These are phyloP conservation scores for Aphidius gifuensis DNA, from an alignment of 1,140 invertebrate species.

Conservation along the genomic window DNA sequence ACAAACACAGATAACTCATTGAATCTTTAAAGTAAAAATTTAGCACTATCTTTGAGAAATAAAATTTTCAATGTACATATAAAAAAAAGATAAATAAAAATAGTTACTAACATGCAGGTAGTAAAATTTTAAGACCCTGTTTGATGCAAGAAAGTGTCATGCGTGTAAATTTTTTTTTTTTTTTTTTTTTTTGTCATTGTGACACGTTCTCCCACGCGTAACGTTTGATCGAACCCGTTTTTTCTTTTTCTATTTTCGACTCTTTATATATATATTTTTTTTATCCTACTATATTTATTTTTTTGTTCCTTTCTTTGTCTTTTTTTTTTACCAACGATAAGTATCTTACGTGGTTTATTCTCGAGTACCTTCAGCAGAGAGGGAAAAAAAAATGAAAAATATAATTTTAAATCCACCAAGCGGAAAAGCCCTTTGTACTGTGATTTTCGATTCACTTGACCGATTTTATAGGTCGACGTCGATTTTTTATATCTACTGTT, in stretches of 20 bases:
- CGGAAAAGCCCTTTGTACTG: slow-evolving; percentile 33
- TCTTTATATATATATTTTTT: too few relatives aligned
- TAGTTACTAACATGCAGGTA: too few relatives aligned
- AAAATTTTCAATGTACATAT: too few relatives aligned
- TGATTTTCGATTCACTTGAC: slow-evolving; percentile 33
- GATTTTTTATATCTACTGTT: slow-evolving; percentile 13
- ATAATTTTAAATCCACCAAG: slow-evolving; percentile 36
- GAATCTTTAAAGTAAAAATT: too few relatives aligned
- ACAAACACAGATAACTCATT: too few relatives aligned
- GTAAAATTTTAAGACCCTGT: too few relatives aligned
- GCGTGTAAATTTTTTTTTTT: too few relatives aligned
- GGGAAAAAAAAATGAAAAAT: slow-evolving; percentile 26
- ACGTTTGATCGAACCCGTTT: slow-evolving; percentile 40
- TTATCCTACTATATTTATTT: too few relatives aligned
- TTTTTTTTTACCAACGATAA: slow-evolving; percentile 18
- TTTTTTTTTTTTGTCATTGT: slow-evolving; percentile 17
- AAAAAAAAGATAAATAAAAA: too few relatives aligned
- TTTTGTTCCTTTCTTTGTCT: background rate
- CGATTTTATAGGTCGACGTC: slow-evolving; percentile 32
- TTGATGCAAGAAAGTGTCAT: too few relatives aligned
- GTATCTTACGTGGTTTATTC: slow-evolving; percentile 21
- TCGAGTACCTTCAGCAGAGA: background rate
- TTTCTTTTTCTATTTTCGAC: slow-evolving; percentile 7
- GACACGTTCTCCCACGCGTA: slow-evolving; percentile 47
- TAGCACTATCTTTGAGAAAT: too few relatives aligned